Percentiles rank a stretch among this genome's conserved stretches.
Evolutionary conservation across 1,140 invertebrate species (phyloP).

Genomic region (Temnothorax nylanderi): DNA sequence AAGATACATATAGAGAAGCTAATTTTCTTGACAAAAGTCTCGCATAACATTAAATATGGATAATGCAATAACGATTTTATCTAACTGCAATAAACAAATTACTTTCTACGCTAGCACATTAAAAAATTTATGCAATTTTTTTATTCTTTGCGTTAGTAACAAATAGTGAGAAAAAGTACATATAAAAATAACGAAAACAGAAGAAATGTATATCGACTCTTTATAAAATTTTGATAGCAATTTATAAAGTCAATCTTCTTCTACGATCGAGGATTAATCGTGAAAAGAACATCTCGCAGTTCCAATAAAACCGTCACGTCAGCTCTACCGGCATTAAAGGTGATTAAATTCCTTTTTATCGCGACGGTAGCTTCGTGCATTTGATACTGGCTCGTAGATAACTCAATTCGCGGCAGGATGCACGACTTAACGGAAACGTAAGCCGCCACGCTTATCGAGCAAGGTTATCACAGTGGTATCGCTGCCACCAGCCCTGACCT

Average conservation of each 20-base stretch:
- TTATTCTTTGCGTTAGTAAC: background rate
- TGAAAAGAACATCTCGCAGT: background rate
- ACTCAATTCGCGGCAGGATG: constrained; percentile 48
- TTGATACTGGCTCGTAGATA: constrained; percentile 36
- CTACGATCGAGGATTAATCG: background rate
- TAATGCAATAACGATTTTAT: background rate
- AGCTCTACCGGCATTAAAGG: background rate
- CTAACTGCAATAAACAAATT: background rate
- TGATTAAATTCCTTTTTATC: background rate
- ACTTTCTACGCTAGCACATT: background rate
- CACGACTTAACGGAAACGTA: constrained; percentile 56
- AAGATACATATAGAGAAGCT: background rate
- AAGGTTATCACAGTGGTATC: constrained; percentile 56
- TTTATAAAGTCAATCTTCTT: background rate
- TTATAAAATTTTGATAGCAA: background rate
- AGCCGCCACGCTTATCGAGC: constrained; percentile 55
- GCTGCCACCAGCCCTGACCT: constrained; percentile 48
- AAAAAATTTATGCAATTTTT: background rate
- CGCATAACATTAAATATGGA: background rate
- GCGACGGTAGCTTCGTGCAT: background rate
- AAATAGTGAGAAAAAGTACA: background rate
- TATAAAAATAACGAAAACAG: background rate
- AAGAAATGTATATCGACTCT: background rate
- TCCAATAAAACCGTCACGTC: background rate
- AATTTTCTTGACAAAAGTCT: background rate